Percentiles rank a stretch among this genome's conserved stretches.
phyloP scores from a whole-genome alignment of 2,888 invertebrate species.

The Cosmia trapezina region DNA sequence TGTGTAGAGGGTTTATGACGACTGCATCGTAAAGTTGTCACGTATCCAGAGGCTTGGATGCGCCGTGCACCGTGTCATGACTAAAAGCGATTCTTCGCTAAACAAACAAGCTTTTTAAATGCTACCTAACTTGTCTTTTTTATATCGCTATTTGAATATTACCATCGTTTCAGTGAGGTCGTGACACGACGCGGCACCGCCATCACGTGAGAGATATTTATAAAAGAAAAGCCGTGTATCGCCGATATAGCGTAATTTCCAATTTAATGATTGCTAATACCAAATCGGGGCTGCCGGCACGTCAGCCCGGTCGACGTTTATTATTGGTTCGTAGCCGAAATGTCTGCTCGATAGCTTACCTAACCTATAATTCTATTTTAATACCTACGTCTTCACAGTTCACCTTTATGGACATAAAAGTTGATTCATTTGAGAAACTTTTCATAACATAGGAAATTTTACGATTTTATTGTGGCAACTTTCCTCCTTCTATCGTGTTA shows the following conservation, averaged over 20 bases:
- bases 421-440: slow-evolving; percentile 14
- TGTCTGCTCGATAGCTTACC: slow-evolving; percentile 68
- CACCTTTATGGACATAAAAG: slow-evolving; percentile 31
- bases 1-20: slow-evolving; percentile 59
- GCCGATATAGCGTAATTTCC: slow-evolving; percentile 89
- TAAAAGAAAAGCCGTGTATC: slow-evolving; percentile 89
- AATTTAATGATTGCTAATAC: slow-evolving; percentile 90
- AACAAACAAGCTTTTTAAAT: slow-evolving; percentile 91
- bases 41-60: slow-evolving; percentile 74
- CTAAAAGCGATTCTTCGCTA: slow-evolving; percentile 88
- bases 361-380: slow-evolving; percentile 66
- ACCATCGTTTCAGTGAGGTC: slow-evolving; percentile 87
- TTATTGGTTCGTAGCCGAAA: slow-evolving; percentile 76
- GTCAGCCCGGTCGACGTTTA: slow-evolving; percentile 81
- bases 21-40: slow-evolving; percentile 70
- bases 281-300: slow-evolving; percentile 85
- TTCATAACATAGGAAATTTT: slow-evolving; percentile 13
- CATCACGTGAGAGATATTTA: slow-evolving; percentile 90
- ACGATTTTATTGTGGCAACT: slow-evolving; percentile 33
- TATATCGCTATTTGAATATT: slow-evolving; percentile 90
- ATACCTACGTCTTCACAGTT: slow-evolving; percentile 57
- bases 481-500: slow-evolving; percentile 67
- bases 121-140: slow-evolving; percentile 91
- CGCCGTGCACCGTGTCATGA: slow-evolving; percentile 86
- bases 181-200: slow-evolving; percentile 89